Base-by-base conservation (phyloP, 2,888 invertebrate genomes). In the Nipponacmea schrenckii region DNA sequence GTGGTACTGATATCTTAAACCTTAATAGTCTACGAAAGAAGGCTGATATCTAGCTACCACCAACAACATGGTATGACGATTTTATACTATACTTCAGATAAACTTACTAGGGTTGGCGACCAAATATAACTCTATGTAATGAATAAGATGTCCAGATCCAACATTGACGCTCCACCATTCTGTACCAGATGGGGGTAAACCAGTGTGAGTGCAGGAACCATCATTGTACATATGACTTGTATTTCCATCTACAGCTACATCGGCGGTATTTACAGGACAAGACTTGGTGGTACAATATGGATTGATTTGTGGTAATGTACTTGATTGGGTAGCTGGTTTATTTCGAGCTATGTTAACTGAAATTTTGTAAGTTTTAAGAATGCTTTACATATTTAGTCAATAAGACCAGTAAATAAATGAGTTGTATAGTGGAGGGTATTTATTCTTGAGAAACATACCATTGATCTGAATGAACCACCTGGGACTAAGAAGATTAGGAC, bases 151-250 rank as follows among this genome's bases (percentile, higher is more conserved):
- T 56, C 56, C 56, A 56, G 20, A 7, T 56, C 56, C 56, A 56
- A 56, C 56, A 56, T 56, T 56, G 20, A 56, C 56, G 24, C 56
- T 56, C 56, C 56, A 56, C 56, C 56, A 56, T 56, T 56, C 56
- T 24, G 24, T 14, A 56, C 5, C 7, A 14, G 56, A 56, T 1
- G 56, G 56, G 8, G 56, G 56, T 4, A 56, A 56, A 8, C 56
- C 56, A 15, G 56, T 56, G 4, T 56, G 56, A 24, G 56, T 56
- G 5, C 56, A 56, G 20, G 56, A 56, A 24, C 56, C 56, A 12
- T 56, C 56, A 56, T 56, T 20, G 24, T 56, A 56, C 14, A 56
- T 10, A 0, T 56, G 8, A 56, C 56, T 56, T 56, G n/a, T 56
- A 56, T 56, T 56, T 24, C 56, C 56, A 24, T 56, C 56, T 24